These are phyloP conservation scores for Anguilla rostrata DNA, from an alignment of 2,113 vertebrate genomes.

Conservation along the genomic window DNA sequence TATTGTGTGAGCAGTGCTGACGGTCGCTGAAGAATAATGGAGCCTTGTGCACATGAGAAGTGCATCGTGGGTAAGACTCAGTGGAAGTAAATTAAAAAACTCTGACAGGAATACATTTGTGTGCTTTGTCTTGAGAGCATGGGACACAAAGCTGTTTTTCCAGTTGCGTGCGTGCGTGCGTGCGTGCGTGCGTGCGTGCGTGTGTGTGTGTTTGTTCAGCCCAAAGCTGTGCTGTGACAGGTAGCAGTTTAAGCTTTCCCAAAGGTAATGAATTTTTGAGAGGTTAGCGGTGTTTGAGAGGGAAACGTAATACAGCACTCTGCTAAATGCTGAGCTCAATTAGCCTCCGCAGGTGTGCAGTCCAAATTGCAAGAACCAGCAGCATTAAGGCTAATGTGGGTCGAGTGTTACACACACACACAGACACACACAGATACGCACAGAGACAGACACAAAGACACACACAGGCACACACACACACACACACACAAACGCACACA, in stretches of 20 bases:
- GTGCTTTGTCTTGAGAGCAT: not conserved
- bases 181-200: conserved; percentile 14
- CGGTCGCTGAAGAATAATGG: not conserved
- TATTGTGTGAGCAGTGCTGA: too few relatives aligned
- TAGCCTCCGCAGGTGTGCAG: not conserved
- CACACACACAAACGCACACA: too few relatives aligned
- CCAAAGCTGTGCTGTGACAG: conserved; percentile 32
- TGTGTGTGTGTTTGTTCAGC: conserved; percentile 21
- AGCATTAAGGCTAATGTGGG: not conserved
- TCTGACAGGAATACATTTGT: not conserved
- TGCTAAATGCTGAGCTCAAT: not conserved
- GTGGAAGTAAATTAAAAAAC: not conserved
- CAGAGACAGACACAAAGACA: too few relatives aligned
- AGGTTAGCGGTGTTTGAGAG: conserved; percentile 43
- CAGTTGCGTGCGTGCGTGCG: conserved; percentile 9
- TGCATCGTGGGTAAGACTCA: not conserved
- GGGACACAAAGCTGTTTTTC: not conserved
- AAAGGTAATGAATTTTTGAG: conserved; percentile 66
- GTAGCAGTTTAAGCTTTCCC: conserved; percentile 66
- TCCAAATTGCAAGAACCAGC: not conserved
- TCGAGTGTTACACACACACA: too few relatives aligned
- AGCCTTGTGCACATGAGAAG: not conserved
- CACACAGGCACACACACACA: too few relatives aligned
- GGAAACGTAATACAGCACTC: conserved; percentile 46
- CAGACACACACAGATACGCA: too few relatives aligned